A percentile compares a stretch with the other conserved stretches of the same genome.
Conservation (phyloP, 1,140 invertebrate species). For the Dreissena rostriformis region DNA sequence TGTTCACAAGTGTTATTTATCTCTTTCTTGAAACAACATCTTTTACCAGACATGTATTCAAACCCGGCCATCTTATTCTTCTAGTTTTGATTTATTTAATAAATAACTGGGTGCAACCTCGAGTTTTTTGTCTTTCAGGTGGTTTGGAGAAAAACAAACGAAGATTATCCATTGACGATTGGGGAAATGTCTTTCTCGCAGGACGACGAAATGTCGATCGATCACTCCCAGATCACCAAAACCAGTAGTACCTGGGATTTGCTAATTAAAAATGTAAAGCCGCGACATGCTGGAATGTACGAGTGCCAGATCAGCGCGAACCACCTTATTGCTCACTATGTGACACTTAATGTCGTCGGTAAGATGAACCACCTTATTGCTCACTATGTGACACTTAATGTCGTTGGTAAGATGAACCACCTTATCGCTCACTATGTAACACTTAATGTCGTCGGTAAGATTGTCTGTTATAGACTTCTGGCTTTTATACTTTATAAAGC, state of each 20-base stretch:
- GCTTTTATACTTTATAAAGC: not conserved
- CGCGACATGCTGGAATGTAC: conserved; percentile 53
- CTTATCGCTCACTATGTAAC: not conserved
- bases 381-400: not conserved
- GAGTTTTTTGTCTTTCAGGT: conserved; percentile 35
- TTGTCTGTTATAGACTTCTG: not conserved
- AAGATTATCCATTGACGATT: conserved; percentile 55
- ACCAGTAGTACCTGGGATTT: conserved; percentile 51
- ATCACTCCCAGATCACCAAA: conserved; percentile 19
- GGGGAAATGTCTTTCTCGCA: conserved; percentile 51
- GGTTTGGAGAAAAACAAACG: conserved; percentile 52
- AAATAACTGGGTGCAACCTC: no score
- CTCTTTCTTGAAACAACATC: no score
- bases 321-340: conserved; percentile 55
- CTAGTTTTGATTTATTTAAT: no score
- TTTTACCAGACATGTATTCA: no score
- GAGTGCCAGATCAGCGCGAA: conserved; percentile 60
- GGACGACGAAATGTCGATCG: conserved; percentile 41
- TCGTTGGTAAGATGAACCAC: not conserved
- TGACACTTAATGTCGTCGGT: conserved; percentile 60
- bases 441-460: not conserved
- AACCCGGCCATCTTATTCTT: no score
- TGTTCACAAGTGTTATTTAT: no score
- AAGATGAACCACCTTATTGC: conserved; percentile 12
- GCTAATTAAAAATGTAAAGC: conserved; percentile 56